phyloP scores from a whole-genome alignment of 2,888 invertebrate genomes.

The Caradrina kadenii region DNA sequence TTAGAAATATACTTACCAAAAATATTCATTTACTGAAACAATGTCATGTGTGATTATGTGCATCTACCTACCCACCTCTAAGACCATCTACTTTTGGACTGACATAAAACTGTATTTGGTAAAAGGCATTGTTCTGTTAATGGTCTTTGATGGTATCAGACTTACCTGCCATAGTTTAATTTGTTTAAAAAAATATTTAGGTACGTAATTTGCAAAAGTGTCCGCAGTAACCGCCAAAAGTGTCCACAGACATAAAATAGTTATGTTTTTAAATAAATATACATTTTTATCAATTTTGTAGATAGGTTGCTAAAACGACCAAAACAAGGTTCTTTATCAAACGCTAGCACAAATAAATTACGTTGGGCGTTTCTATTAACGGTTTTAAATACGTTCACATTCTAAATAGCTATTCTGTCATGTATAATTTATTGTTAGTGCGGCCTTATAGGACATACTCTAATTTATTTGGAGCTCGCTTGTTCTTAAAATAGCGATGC shows the following conservation, averaged over 20 bases:
- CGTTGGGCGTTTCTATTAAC: slow-evolving; percentile 39
- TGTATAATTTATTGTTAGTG: slow-evolving; percentile 41
- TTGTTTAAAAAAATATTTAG: not conserved
- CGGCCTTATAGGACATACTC: slow-evolving; percentile 20
- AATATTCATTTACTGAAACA: not conserved
- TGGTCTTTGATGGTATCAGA: slow-evolving; percentile 73
- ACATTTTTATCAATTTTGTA: not conserved
- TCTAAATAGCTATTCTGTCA: slow-evolving; percentile 35
- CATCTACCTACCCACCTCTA: not conserved
- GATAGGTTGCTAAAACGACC: not conserved
- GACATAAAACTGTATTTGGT: slow-evolving; percentile 58
- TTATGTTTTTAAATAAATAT: not conserved
- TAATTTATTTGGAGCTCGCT: slow-evolving; percentile 33
- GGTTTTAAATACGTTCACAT: slow-evolving; percentile 43
- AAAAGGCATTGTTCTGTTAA: slow-evolving; percentile 79
- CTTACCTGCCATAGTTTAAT: slow-evolving; percentile 17
- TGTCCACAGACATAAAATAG: not conserved
- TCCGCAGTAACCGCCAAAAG: too few relatives aligned
- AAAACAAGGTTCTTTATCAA: slow-evolving; percentile 4
- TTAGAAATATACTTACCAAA: too few relatives aligned
- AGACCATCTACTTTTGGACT: not conserved
- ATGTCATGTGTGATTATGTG: not conserved
- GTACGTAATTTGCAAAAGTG: not conserved
- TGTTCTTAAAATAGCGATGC: slow-evolving; percentile 6
- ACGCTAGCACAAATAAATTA: slow-evolving; percentile 36